Base-by-base conservation (phyloP, 1,140 invertebrate species). In the Bombus superbus region DNA sequence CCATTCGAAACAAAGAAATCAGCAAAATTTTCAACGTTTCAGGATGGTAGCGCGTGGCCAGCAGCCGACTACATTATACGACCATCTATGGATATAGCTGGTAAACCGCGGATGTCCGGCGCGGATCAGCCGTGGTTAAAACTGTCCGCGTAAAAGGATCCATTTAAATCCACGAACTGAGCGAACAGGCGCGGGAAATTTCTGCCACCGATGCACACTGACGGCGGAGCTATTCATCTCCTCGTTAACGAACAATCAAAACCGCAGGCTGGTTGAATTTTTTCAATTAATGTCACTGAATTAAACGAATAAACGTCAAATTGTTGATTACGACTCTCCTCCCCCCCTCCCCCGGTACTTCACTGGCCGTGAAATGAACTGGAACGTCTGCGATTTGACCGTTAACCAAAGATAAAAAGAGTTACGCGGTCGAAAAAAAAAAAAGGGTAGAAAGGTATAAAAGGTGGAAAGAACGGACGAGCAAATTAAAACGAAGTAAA, bases 71-170 rank as follows among this genome's bases (percentile, higher is more conserved):
- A 71, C 86, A 90, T 90, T 90, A 90, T 83, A 90, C 72, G 66
- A 53, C 69, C 38, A 81, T 81, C 86, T 90, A 90, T 90, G 80
- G 81, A 81, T 86, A 82, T 82, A 85, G 82, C 28, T 82, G 89
- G 88, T 90, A 74, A 90, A 90, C 89, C 89, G 83, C 89, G 88
- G 74, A 90, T 69, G 88, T 84, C 82, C 71, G 82, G 59, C 76
- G 83, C 75, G 89, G 89, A 90, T 90, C 85, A 90, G 73, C 44
- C 72, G 89, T 72, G 89, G 89, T 90, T 88, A 86, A 90, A 87
- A 81, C 59, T 79, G 89, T 72, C 88, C 86, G 78, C 88, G 88
- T 86, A 90, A 90, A 90, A 90, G 88, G 86, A 81, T 85, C 83
- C 89, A 90, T 90, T 90, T 90, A 90, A 90, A 90, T 88, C 82